Percentiles rank a stretch among this genome's conserved stretches.
Evolutionary conservation across 35 echinoderm and acorn worm genomes (phyloP).

Genomic region (Ptychodera flava): DNA sequence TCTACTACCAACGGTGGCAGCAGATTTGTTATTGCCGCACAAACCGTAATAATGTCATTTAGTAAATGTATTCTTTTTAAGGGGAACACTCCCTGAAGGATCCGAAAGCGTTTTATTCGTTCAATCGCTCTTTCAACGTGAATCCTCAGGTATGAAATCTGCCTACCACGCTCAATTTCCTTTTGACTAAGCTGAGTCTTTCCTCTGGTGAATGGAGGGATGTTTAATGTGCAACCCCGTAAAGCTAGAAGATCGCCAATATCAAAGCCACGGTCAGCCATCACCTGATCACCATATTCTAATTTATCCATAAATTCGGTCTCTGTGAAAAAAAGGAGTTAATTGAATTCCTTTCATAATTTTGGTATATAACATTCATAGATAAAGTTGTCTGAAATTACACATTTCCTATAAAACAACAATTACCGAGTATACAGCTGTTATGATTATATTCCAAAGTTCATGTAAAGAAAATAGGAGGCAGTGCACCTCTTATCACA

Average conservation of each 20-base stretch:
- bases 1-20: too few species aligned
- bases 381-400: too few species aligned
- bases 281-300: conserved; percentile 16
- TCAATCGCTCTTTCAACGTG: conserved; percentile 30
- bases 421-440: too few species aligned
- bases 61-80: not conserved
- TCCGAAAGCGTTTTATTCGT: conserved; percentile 9
- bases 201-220: conserved; percentile 12
- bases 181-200: not conserved
- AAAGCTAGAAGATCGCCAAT: conserved; percentile 10
- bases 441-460: too few species aligned
- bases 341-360: too few species aligned
- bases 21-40: too few species aligned
- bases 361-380: too few species aligned
- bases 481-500: too few species aligned
- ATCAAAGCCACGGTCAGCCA: conserved; percentile 26
- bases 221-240: not conserved
- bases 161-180: not conserved
- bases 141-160: conserved; percentile 4
- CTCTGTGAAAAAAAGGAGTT: conserved; percentile 6
- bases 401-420: too few species aligned
- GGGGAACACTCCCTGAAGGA: conserved; percentile 9
- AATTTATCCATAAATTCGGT: conserved; percentile 9
- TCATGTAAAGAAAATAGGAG: too few species aligned
- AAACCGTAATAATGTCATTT: conserved; percentile 20